These are phyloP conservation scores for Schizaphis graminum DNA, from an alignment of 2,888 invertebrate species.

Conservation along the genomic window DNA sequence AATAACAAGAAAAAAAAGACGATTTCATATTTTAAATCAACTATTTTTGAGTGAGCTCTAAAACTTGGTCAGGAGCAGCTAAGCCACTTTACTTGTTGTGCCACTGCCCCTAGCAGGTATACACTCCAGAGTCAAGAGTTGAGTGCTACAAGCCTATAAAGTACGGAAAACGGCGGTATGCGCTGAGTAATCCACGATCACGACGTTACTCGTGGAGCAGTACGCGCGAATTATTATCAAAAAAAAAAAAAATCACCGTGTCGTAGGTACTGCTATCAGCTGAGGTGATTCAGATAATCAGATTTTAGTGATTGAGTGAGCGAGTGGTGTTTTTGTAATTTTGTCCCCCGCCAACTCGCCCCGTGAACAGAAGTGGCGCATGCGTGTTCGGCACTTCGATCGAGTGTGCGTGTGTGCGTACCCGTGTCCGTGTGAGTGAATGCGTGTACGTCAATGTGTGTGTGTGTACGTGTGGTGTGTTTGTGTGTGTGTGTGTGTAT, in stretches of 20 bases:
- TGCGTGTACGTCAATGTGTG: neutral
- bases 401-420: neutral
- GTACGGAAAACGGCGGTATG: neutral
- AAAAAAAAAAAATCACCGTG: neutral
- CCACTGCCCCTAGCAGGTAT: neutral
- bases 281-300: neutral
- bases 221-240: neutral
- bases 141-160: neutral
- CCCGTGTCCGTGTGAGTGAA: neutral
- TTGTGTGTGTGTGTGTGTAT: neutral
- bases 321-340: constrained; percentile 8
- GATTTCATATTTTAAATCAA: neutral
- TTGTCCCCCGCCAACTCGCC: neutral
- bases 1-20: neutral
- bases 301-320: neutral
- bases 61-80: neutral
- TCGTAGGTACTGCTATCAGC: neutral
- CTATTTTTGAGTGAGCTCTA: neutral
- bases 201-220: neutral
- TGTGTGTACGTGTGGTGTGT: neutral
- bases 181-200: neutral
- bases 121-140: neutral
- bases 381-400: neutral
- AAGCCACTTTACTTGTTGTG: neutral
- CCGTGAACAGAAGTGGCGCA: neutral